Conservation (phyloP, 2,797 vertebrate genomes). For the Clarias fuscus region DNA sequence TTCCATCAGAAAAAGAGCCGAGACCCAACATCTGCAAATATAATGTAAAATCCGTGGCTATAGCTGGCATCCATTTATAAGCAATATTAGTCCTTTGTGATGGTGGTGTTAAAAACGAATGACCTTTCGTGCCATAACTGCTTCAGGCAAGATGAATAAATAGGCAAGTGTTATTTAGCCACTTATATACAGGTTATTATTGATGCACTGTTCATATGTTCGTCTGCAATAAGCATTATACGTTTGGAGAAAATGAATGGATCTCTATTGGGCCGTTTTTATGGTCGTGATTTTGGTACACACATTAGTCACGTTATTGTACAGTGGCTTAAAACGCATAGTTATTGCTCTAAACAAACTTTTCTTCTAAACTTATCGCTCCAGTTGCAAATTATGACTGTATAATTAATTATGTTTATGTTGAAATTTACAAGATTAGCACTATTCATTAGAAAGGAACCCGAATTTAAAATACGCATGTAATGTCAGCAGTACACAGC, state of each 20-base stretch:
- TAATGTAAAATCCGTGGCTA: neutral
- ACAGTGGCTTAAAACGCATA: neutral
- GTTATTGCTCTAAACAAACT: too few relatives aligned
- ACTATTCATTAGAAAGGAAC: neutral
- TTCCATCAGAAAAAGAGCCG: neutral
- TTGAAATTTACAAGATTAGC: neutral
- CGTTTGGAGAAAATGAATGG: neutral
- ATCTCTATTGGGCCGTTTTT: neutral
- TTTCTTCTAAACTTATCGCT: neutral
- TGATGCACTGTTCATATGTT: neutral
- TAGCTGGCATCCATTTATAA: neutral
- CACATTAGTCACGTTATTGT: neutral
- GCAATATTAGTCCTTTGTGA: neutral
- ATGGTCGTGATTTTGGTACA: neutral
- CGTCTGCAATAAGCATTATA: neutral
- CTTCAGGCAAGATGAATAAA: neutral
- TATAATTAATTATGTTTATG: neutral
- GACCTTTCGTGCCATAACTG: neutral
- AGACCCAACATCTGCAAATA: neutral
- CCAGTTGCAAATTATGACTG: neutral
- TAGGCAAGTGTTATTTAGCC: neutral
- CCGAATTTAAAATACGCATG: neutral
- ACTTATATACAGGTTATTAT: neutral
- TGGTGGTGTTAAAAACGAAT: neutral
- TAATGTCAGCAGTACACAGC: neutral